Conservation (phyloP, 2,797 vertebrate species). For the Artibeus jamaicensis region DNA sequence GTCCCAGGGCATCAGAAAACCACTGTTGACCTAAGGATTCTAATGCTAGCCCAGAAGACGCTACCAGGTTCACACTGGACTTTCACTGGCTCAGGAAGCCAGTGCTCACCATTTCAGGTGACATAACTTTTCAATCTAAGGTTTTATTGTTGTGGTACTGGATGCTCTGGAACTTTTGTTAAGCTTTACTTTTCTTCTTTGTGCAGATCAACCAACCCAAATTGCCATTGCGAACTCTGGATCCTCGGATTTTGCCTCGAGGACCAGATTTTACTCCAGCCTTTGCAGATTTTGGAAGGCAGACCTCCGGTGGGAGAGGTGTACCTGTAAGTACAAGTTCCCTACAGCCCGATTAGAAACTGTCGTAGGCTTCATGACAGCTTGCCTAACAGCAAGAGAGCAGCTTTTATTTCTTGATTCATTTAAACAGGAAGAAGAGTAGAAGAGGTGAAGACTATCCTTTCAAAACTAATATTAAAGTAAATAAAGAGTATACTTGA, state of each 20-base stretch:
- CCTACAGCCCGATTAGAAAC: slow-evolving; percentile 60
- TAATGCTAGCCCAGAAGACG: background rate
- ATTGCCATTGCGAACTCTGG: slow-evolving; percentile 88
- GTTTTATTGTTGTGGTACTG: background rate
- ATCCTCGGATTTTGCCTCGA: slow-evolving; percentile 93
- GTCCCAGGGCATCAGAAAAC: background rate
- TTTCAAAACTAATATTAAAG: slow-evolving; percentile 50
- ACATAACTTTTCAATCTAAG: background rate
- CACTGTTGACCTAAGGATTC: background rate
- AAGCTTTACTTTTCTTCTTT: slow-evolving; percentile 38
- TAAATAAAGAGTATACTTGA: background rate
- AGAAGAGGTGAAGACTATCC: slow-evolving; percentile 35
- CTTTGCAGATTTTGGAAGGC: slow-evolving; percentile 96
- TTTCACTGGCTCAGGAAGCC: background rate
- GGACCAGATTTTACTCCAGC: slow-evolving; percentile 98
- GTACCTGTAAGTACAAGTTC: slow-evolving; percentile 89
- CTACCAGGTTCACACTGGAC: background rate
- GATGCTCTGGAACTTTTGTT: background rate
- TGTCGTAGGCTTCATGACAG: background rate
- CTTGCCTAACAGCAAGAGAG: background rate
- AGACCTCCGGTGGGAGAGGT: slow-evolving; percentile 88
- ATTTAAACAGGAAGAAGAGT: slow-evolving; percentile 57
- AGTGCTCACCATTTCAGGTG: background rate
- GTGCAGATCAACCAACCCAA: slow-evolving; percentile 95
- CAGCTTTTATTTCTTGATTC: background rate